phyloP scores from a whole-genome alignment of 2,113 vertebrate genomes.

The Silurus glanis region DNA sequence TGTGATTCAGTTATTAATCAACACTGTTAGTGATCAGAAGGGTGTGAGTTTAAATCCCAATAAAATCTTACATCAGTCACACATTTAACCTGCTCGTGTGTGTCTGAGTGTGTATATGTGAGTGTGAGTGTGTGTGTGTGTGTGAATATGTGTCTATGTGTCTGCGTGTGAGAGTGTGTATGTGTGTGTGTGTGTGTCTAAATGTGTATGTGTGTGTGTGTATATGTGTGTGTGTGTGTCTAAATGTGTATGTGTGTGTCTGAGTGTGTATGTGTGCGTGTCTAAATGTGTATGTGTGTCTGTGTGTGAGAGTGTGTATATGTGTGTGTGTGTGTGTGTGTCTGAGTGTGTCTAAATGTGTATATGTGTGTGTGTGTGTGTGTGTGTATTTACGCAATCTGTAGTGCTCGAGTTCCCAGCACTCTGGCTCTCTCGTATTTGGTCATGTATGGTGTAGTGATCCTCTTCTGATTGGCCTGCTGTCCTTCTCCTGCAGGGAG shows the following conservation, averaged over 20 bases:
- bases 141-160: not conserved
- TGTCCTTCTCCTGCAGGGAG: conserved; percentile 90
- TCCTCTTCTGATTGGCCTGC: conserved; percentile 93
- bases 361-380: not conserved
- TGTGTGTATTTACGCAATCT: conserved; percentile 82
- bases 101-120: too few species aligned
- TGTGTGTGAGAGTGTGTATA: not conserved
- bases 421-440: conserved; percentile 94
- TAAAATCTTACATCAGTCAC: not conserved
- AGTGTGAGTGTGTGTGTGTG: not conserved
- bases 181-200: too few species aligned
- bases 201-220: too few species aligned
- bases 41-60: not conserved
- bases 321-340: not conserved
- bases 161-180: too few species aligned
- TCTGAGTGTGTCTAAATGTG: not conserved
- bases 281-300: too few species aligned
- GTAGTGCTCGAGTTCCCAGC: conserved; percentile 90
- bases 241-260: too few species aligned
- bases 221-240: too few species aligned
- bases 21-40: not conserved
- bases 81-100: not conserved
- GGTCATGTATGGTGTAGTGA: conserved; percentile 96
- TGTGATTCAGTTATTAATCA: not conserved
- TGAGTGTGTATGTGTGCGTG: not conserved